These are phyloP conservation scores for Eupithecia tripunctaria DNA, from an alignment of 2,888 invertebrate genomes.

Conservation along the genomic window DNA sequence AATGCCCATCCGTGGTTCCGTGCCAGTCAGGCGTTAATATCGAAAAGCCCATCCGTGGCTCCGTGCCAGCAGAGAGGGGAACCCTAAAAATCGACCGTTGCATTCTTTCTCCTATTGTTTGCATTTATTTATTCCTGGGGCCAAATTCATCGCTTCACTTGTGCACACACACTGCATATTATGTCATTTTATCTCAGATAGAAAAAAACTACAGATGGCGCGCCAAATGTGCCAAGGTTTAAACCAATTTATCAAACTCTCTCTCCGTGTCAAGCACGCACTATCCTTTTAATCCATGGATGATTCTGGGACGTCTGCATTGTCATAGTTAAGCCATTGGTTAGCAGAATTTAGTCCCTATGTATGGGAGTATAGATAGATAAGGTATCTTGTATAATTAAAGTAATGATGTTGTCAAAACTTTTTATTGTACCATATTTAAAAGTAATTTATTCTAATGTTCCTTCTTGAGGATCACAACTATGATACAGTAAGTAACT, in stretches of 20 bases:
- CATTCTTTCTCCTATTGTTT: not conserved
- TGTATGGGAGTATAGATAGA: not conserved
- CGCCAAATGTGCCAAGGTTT: not conserved
- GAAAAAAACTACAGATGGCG: not conserved
- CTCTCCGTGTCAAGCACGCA: not conserved
- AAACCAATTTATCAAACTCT: not conserved
- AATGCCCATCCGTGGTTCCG: too few relatives aligned
- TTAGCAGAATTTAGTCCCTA: not conserved
- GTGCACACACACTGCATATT: too few relatives aligned
- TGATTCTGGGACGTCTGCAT: not conserved
- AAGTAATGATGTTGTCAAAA: conserved; percentile 44
- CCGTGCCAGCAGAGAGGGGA: too few relatives aligned
- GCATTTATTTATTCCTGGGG: not conserved
- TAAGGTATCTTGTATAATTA: conserved; percentile 33
- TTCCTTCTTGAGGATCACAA: conserved; percentile 42
- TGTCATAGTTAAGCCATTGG: not conserved
- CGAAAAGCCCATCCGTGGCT: too few relatives aligned
- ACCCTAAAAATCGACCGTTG: not conserved
- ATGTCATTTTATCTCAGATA: not conserved
- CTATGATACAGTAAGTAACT: conserved; percentile 35
- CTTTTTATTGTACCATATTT: conserved; percentile 52
- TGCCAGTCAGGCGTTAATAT: too few relatives aligned
- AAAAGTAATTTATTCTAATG: conserved; percentile 41
- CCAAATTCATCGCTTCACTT: too few relatives aligned
- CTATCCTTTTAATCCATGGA: not conserved